phyloP scores from a whole-genome alignment of 2,113 vertebrate genomes.

The Pterocles gutturalis region DNA sequence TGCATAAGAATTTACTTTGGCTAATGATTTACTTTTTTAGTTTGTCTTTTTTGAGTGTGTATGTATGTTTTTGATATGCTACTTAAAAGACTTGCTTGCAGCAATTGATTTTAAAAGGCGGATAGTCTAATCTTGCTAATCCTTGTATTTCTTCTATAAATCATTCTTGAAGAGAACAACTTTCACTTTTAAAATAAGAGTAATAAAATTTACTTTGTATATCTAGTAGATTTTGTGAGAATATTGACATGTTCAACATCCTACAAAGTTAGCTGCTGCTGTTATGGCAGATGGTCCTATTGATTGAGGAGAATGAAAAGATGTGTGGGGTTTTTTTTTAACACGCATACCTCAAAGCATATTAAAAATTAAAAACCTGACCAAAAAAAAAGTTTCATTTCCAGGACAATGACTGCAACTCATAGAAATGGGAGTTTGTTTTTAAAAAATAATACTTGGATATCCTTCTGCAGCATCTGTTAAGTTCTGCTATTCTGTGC shows the following conservation, averaged over 20 bases:
- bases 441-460: background rate
- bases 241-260: background rate
- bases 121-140: background rate
- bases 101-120: background rate
- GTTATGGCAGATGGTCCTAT: background rate
- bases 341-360: background rate
- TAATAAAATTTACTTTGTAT: background rate
- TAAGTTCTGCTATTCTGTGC: background rate
- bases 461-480: background rate
- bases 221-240: background rate
- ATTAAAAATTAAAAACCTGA: background rate
- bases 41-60: conserved; percentile 6
- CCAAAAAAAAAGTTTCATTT: rapidly evolving
- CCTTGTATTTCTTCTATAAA: background rate
- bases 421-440: background rate
- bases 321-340: background rate
- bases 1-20: conserved; percentile 25
- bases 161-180: background rate
- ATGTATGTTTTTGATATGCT: background rate
- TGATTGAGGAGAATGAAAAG: background rate
- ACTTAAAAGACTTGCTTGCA: background rate
- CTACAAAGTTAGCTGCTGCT: background rate
- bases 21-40: conserved; percentile 40
- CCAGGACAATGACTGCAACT: background rate
- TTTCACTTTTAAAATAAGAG: background rate